Base-by-base conservation (phyloP, 2,888 invertebrate genomes). In the Strigamia maritima region DNA sequence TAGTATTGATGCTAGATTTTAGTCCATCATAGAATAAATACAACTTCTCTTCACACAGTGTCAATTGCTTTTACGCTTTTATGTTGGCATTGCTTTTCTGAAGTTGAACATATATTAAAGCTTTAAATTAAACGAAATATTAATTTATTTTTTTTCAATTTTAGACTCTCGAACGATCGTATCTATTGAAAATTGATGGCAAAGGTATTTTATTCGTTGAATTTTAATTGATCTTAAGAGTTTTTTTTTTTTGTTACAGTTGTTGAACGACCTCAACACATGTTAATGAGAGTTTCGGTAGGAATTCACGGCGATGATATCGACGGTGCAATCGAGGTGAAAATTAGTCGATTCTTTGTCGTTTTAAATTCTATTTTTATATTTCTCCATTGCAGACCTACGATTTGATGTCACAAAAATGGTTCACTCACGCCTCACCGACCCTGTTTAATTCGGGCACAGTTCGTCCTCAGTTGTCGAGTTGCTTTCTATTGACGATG, bases 391-490 rank as follows among this genome's bases (percentile, higher is more conserved):
- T 60, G 60, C 60, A 87, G 88, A 98, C 98, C 0, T 99, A 99
- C 87, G 96, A 99, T 85, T 89, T 94, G 80, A 87, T 99, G 82
- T 98, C 98, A 0, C 96, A 97, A 85, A 87, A 93, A 83, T 98
- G 94, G 89, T 99, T 99, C 85, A 99, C 97, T 0, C 98, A 99
- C 87, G 98, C 98, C 2, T 97, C 97, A 35, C 98, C 99, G 0
- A 99, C 99, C 0, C 89, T 99, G 40, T 99, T 98, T 86, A 93
- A 97, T 82, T 95, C 98, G 60, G 98, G 94, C 31, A 98, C 98
- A 0, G 91, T 90, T 22, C 89, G 91, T 40, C 97, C 98, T 16
- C 98, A 98, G 85, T 88, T 99, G 80, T 97, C 97, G 0, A 96
- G 97, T 74, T 98, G 98, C 86, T 99, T 98, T 85, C 89, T 98